A percentile compares a stretch with the other conserved stretches of the same genome.
Evolutionary conservation across 2,113 vertebrate species (phyloP).

Genomic region (Planiliza haematocheilus): DNA sequence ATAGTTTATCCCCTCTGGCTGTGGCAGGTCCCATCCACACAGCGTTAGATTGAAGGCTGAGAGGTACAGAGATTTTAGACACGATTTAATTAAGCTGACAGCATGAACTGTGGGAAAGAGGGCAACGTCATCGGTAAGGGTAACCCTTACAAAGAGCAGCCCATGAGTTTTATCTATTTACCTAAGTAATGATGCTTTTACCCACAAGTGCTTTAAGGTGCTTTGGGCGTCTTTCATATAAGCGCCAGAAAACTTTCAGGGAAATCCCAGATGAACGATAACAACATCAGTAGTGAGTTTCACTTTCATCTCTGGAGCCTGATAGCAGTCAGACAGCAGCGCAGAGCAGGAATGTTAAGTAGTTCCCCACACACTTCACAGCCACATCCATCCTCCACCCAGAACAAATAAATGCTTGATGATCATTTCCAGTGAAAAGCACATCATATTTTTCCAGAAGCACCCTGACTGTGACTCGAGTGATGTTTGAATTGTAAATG

Average conservation of each 20-base stretch:
- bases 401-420: constrained; percentile 23
- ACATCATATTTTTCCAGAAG: background rate
- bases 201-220: background rate
- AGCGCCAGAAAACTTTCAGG: constrained; percentile 28
- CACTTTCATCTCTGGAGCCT: constrained; percentile 48
- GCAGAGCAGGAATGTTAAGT: constrained; percentile 39
- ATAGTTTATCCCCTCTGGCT: constrained; percentile 64
- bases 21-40: constrained; percentile 62
- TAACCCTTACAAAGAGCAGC: constrained; percentile 6
- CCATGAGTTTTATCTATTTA: constrained; percentile 32
- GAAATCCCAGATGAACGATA: constrained; percentile 54
- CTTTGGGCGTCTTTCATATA: constrained; percentile 7
- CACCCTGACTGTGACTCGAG: background rate
- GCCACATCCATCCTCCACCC: constrained; percentile 5
- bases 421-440: constrained; percentile 2
- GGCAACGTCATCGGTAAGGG: constrained; percentile 16
- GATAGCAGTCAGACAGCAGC: constrained; percentile 20
- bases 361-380: constrained; percentile 20
- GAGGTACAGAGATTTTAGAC: constrained; percentile 19
- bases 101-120: constrained; percentile 53
- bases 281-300: constrained; percentile 30
- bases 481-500: background rate
- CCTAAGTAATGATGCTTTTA: constrained; percentile 25
- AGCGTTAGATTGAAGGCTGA: constrained; percentile 15
- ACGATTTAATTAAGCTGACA: constrained; percentile 65